Base-by-base conservation (phyloP, 2,113 vertebrate genomes). In the Melanostigma gelatinosum region DNA sequence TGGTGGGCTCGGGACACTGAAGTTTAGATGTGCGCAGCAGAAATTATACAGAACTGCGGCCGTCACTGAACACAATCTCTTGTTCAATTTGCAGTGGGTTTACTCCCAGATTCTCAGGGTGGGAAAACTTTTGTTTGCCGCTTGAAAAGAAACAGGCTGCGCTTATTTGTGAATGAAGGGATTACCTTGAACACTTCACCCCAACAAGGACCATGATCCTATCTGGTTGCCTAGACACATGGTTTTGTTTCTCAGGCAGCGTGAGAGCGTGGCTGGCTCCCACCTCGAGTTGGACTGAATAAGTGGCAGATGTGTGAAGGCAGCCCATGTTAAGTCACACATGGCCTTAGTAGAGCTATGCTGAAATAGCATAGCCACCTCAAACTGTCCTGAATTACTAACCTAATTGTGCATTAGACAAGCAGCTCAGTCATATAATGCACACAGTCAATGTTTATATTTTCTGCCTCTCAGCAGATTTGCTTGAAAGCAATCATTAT, bases 181-280 rank as follows among this genome's bases (percentile, higher is more conserved):
- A 97, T 97, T 97, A 97, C 95, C 89, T 92, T 85, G 94, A 94
- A 95, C 96, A 96, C 97, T 96, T 97, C 96, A 96, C 95, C 96
- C 72, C 44, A 84, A 92, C 96, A 95, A 96, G 96, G 97, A 94
- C 94, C 95, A 92, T 95, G 94, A 96, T 97, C 95, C 96, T 96
- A 96, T 95, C 95, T 94, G 93, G 96, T 97, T 96, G 95, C 95
- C 94, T 90, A 91, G 96, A 95, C 94, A 94, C 86, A 90, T 91
- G 91, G 90, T 91, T 94, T 95, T 93, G 93, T 94, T 85, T 48
- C 85, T 91, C 76, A 88, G 71, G 88, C 92, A 88, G 89, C 88
- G 88, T 92, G 91, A 92, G 91, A 92, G 90, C 89, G 82, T 84
- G 89, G 90, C 85, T 44, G 44, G 69, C 87, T 88, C 80, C 84